These are phyloP conservation scores for Nesometra sesokonis DNA, from an alignment of 35 echinoderm and acorn worm species.

Conservation along the genomic window DNA sequence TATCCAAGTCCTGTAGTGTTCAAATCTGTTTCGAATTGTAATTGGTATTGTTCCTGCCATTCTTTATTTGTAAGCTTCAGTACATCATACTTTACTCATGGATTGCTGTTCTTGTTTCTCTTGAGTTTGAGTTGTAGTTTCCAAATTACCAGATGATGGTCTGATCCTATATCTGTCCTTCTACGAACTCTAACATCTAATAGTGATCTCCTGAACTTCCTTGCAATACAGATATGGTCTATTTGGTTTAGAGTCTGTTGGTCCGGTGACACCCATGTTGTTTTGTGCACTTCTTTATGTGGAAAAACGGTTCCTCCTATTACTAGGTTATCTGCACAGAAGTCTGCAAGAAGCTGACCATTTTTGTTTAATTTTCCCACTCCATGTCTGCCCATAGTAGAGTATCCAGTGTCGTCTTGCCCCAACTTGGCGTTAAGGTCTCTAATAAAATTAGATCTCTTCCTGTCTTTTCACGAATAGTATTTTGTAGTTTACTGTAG, in stretches of 20 bases:
- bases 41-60: too few species aligned
- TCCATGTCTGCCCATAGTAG: slow-evolving; percentile 19
- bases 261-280: slow-evolving; percentile 23
- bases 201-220: slow-evolving; percentile 8
- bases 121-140: slow-evolving; percentile 8
- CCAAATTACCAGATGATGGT: not conserved
- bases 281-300: slow-evolving; percentile 22
- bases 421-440: slow-evolving; percentile 32
- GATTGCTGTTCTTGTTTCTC: not conserved
- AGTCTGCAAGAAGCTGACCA: slow-evolving; percentile 10
- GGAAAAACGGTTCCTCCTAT: slow-evolving; percentile 16
- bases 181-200: slow-evolving; percentile 3
- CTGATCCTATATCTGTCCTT: slow-evolving; percentile 11
- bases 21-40: not conserved
- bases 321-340: slow-evolving; percentile 15
- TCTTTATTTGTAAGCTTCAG: too few species aligned
- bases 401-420: not conserved
- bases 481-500: too few species aligned
- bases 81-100: not conserved
- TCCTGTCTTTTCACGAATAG: too few species aligned
- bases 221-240: slow-evolving; percentile 12
- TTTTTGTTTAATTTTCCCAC: slow-evolving; percentile 18
- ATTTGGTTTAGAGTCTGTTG: not conserved
- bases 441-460: not conserved
- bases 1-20: not conserved